phyloP scores from a whole-genome alignment of 1,140 invertebrate species.

The Lutraria rhynchaena region DNA sequence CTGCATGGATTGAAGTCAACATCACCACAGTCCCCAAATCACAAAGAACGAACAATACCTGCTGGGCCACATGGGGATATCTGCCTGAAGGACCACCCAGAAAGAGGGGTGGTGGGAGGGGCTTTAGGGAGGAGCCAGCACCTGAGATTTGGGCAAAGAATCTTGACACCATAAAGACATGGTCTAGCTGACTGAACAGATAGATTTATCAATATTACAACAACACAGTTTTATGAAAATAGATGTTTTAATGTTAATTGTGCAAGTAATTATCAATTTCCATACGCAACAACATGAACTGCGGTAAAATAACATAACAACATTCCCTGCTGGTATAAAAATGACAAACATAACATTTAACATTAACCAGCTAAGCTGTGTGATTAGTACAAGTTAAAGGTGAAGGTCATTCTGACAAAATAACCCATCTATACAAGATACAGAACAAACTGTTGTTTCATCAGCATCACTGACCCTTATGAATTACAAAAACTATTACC shows the following conservation, averaged over 20 bases:
- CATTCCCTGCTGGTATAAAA: constrained; percentile 23
- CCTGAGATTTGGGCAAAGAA: too few relatives aligned
- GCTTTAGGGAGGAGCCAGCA: too few relatives aligned
- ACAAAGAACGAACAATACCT: too few relatives aligned
- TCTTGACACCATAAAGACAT: too few relatives aligned
- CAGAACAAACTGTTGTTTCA: neutral
- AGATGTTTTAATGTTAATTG: constrained; percentile 22
- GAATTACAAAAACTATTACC: neutral
- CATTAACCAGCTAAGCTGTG: constrained; percentile 9
- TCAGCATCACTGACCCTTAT: neutral
- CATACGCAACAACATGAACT: constrained; percentile 1
- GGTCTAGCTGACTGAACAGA: too few relatives aligned
- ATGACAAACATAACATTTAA: constrained; percentile 6
- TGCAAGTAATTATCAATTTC: constrained; percentile 4
- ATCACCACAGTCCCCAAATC: too few relatives aligned
- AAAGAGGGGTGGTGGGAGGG: too few relatives aligned
- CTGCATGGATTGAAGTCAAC: too few relatives aligned
- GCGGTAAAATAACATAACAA: constrained; percentile 37
- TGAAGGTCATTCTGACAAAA: neutral
- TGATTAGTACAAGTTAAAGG: too few relatives aligned
- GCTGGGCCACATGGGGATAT: too few relatives aligned
- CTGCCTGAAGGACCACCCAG: too few relatives aligned
- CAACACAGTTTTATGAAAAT: constrained; percentile 15
- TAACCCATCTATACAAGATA: neutral
- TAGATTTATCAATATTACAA: too few relatives aligned